Evolutionary conservation across 2,797 vertebrate species (phyloP).

Genomic region (Erithacus rubecula): DNA sequence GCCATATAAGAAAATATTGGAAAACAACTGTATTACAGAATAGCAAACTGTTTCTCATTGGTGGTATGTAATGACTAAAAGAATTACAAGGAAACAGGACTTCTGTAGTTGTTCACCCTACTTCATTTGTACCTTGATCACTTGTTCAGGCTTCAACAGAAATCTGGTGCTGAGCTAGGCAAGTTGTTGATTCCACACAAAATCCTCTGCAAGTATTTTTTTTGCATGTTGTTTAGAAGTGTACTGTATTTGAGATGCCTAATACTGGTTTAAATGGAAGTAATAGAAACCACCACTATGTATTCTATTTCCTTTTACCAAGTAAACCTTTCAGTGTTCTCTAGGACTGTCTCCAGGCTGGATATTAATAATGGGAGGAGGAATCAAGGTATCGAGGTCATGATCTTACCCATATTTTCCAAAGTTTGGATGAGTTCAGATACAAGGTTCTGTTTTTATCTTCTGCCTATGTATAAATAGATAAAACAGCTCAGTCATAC

Average conservation of each 20-base stretch:
- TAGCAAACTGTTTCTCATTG: not conserved
- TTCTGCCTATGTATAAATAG: not conserved
- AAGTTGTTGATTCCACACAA: not conserved
- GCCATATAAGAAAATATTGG: not conserved
- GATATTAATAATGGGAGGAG: not conserved
- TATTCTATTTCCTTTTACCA: not conserved
- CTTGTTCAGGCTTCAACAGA: not conserved
- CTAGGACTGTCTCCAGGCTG: not conserved
- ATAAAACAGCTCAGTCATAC: slow-evolving; percentile 76
- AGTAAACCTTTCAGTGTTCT: not conserved
- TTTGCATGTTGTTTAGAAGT: not conserved
- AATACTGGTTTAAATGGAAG: not conserved
- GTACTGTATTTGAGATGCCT: not conserved
- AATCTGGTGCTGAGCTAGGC: not conserved
- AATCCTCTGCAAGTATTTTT: not conserved
- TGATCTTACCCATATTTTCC: not conserved
- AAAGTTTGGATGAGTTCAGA: not conserved
- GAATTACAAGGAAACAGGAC: not conserved
- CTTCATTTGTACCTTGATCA: not conserved
- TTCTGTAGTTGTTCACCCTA: not conserved
- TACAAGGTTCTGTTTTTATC: not conserved
- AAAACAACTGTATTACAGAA: not conserved
- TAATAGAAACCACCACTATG: not conserved
- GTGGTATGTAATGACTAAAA: not conserved
- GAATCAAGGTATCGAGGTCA: not conserved